These are phyloP conservation scores for Eira barbara DNA, from an alignment of 2,113 vertebrate species.

Conservation along the genomic window DNA sequence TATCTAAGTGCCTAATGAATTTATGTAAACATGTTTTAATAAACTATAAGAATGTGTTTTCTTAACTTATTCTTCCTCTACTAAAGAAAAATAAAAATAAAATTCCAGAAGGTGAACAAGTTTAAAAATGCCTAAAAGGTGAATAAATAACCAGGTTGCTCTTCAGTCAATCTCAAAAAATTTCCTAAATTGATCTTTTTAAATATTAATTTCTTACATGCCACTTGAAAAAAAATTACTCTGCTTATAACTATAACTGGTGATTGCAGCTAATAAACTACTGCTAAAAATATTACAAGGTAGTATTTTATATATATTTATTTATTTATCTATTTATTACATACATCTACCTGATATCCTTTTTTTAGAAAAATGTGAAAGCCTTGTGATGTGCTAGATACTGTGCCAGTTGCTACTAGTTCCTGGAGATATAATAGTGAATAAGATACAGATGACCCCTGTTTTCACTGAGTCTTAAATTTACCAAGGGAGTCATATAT, in stretches of 20 bases:
- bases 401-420: neutral
- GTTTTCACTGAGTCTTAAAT: neutral
- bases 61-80: neutral
- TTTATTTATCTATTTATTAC: neutral
- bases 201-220: constrained; percentile 32
- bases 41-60: neutral
- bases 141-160: neutral
- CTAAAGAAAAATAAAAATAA: neutral
- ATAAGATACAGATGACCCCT: neutral
- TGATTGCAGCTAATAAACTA: constrained; percentile 11
- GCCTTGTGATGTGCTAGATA: neutral
- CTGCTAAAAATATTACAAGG: constrained; percentile 20
- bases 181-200: neutral
- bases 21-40: neutral
- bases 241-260: neutral
- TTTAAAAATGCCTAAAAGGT: constrained; percentile 21
- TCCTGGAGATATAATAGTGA: neutral
- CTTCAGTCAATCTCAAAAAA: neutral
- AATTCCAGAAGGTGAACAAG: neutral
- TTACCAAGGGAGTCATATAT: neutral
- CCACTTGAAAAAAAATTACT: neutral
- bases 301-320: neutral
- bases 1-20: neutral
- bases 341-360: neutral
- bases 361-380: neutral